Percentiles rank a stretch among this genome's conserved stretches.
These are phyloP conservation scores for Ecdyonurus torrentis DNA, from an alignment of 2,888 invertebrate species.

Conservation along the genomic window DNA sequence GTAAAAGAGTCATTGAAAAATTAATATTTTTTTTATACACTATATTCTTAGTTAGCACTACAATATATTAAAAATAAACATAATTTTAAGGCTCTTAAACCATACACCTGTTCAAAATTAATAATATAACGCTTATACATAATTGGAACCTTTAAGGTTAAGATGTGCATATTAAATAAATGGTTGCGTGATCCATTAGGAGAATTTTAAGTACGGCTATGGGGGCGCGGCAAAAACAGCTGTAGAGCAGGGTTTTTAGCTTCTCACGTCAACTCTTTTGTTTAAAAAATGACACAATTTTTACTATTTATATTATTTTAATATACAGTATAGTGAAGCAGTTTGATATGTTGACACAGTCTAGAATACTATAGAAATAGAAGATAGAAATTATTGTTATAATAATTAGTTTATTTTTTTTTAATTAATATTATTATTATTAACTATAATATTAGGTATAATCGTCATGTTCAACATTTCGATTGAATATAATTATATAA, in stretches of 20 bases:
- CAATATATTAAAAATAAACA: too few species aligned
- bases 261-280: background rate
- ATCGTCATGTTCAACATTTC: background rate
- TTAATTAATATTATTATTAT: background rate
- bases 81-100: too few species aligned
- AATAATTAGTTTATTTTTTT: background rate
- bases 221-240: background rate
- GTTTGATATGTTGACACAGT: background rate
- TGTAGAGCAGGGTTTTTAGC: background rate
- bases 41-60: too few species aligned
- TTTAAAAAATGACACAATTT: background rate
- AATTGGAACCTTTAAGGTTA: too few species aligned
- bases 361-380: background rate
- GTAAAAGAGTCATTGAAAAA: too few species aligned
- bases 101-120: too few species aligned
- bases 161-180: too few species aligned
- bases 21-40: too few species aligned
- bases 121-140: too few species aligned
- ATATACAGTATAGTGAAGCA: background rate
- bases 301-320: background rate
- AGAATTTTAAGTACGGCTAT: too few species aligned
- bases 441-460: background rate
- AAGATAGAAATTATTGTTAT: background rate
- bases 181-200: too few species aligned
- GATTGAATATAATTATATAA: background rate